Percentiles rank a stretch among this genome's conserved stretches.
Conservation (phyloP, 2,113 vertebrate genomes). For the Sceloporus tristichus region DNA sequence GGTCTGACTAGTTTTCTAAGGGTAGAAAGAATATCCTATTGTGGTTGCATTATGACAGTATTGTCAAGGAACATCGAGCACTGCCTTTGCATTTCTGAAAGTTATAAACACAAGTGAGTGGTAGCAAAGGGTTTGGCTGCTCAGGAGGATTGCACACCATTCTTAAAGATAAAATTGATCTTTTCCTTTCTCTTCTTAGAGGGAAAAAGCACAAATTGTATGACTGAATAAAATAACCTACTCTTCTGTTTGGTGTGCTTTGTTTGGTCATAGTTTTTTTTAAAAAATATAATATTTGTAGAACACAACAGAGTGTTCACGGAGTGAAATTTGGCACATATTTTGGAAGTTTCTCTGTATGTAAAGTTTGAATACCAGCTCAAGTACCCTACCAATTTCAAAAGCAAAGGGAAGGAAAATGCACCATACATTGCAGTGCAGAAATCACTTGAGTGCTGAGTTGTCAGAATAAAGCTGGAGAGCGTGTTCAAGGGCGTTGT, state of each 20-base stretch:
- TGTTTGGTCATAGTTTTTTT: not conserved
- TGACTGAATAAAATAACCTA: not conserved
- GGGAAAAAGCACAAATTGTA: not conserved
- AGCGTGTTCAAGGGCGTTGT: too few relatives aligned
- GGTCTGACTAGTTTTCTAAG: not conserved
- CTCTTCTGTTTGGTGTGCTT: not conserved
- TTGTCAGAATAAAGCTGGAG: not conserved
- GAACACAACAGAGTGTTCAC: not conserved
- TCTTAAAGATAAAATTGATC: not conserved
- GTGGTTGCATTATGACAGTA: not conserved
- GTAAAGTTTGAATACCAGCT: not conserved
- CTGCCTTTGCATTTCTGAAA: not conserved
- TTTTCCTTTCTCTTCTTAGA: not conserved
- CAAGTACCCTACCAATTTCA: too few relatives aligned
- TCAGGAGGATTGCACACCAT: not conserved
- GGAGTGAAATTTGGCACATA: not conserved
- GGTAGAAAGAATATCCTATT: not conserved
- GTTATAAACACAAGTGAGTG: not conserved
- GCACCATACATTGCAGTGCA: not conserved
- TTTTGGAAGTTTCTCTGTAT: not conserved
- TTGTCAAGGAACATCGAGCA: not conserved
- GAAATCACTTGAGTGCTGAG: not conserved
- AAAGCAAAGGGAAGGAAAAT: not conserved
- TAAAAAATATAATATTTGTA: not conserved
- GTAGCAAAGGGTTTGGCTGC: not conserved